Percentiles rank a stretch among this genome's conserved stretches.
Conservation (phyloP, 2,113 vertebrate species). For the Arvicanthis niloticus region DNA sequence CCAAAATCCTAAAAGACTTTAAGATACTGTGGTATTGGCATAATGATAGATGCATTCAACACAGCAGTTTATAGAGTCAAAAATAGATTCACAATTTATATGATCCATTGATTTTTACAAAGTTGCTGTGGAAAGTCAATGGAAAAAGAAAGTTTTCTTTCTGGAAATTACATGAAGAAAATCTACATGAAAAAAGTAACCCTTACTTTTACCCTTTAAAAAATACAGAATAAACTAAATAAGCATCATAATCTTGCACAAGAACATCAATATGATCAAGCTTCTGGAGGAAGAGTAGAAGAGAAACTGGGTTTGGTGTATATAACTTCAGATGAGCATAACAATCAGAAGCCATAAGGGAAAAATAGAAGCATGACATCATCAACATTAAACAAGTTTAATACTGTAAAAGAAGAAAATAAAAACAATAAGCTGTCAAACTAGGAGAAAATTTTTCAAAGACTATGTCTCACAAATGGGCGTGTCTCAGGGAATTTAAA, state of each 20-base stretch:
- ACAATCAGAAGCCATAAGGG: background rate
- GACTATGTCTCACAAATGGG: background rate
- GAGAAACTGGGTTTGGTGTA: background rate
- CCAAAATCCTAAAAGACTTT: constrained; percentile 31
- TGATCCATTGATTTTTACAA: constrained; percentile 12
- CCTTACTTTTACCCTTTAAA: background rate
- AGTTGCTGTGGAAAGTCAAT: background rate
- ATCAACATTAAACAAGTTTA: background rate
- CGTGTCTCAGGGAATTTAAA: background rate
- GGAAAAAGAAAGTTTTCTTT: background rate
- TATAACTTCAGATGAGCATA: background rate
- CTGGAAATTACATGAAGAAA: background rate
- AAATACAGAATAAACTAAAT: background rate
- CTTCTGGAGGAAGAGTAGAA: background rate
- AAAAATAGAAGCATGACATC: background rate
- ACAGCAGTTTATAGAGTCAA: background rate
- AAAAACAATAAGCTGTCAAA: background rate
- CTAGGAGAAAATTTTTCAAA: background rate
- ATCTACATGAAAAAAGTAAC: constrained; percentile 10
- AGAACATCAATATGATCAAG: background rate
- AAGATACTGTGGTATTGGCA: background rate
- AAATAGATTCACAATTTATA: constrained; percentile 17
- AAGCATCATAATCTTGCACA: background rate
- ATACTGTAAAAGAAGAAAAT: background rate
- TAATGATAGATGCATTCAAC: background rate